These are phyloP conservation scores for Ctenochaetus hawaiiensis DNA, from an alignment of 2,797 vertebrate genomes.

Conservation along the genomic window DNA sequence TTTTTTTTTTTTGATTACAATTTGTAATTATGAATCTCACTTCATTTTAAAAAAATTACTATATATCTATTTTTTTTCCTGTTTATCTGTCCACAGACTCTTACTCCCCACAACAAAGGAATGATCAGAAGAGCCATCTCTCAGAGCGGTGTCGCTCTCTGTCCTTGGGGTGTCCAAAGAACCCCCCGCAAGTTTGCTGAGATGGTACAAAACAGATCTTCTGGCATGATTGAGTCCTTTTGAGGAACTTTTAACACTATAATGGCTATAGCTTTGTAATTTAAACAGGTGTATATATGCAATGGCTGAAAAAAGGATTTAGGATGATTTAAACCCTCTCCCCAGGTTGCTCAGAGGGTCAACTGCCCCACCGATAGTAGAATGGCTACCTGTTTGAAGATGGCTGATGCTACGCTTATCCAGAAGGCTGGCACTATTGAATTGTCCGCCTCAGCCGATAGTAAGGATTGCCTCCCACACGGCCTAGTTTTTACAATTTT, in stretches of 20 bases:
- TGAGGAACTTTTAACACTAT: not conserved
- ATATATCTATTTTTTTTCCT: not conserved
- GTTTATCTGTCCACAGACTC: conserved; percentile 77
- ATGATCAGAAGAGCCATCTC: conserved; percentile 92
- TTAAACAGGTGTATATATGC: not conserved
- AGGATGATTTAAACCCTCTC: not conserved
- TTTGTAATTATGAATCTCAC: not conserved
- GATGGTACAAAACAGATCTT: conserved; percentile 75
- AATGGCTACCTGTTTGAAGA: conserved; percentile 89
- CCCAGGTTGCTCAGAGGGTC: conserved; percentile 80
- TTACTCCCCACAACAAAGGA: conserved; percentile 92
- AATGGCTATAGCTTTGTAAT: not conserved
- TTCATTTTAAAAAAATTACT: not conserved
- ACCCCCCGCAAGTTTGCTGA: conserved; percentile 87
- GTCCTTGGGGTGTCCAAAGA: conserved; percentile 90
- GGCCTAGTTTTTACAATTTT: not conserved
- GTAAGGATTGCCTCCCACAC: conserved; percentile 53
- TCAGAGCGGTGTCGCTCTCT: conserved; percentile 90
- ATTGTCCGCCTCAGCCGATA: conserved; percentile 62
- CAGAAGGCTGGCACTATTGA: conserved; percentile 85
- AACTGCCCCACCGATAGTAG: conserved; percentile 85
- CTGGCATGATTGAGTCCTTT: not conserved
- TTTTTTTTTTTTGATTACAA: not conserved
- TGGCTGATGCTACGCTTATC: conserved; percentile 82
- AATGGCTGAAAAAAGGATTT: not conserved